Evolutionary conservation across 2,888 invertebrate species (phyloP), one percentile per base, ranked within the genome.

Genomic region (Odontothrips loti): DNA sequence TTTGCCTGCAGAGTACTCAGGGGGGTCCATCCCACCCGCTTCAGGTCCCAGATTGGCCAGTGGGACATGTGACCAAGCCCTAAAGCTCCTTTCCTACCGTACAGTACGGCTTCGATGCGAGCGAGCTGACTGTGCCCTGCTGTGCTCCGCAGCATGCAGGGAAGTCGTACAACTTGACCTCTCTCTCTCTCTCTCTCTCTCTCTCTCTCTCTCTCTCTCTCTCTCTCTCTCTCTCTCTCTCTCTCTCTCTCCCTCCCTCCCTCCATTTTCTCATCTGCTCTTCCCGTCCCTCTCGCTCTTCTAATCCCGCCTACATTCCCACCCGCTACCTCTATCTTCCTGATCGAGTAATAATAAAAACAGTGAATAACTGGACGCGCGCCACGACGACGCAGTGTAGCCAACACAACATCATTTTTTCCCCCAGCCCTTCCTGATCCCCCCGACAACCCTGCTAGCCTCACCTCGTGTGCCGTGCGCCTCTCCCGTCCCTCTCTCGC

Each of bases 91-190:
- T 43, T 43, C 34, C 34, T 43, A 6, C 34, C 34, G 34, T 43
- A 43, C 34, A 43, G 68, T 27, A 27, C 23, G 68, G 68, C 68
- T 75, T 75, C 68, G 11, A 23, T 68, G 68, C 68, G 68, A 75
- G 27, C 68, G 68, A 1, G 68, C 6, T 20, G 20, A 17, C 58
- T 15, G 58, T 9, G 58, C 58, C 51, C 51, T 10, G 51, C 51
- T 10, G 51, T 20, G 51, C 51, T 10, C 51, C 51, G 68, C 68
- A 27, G 68, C 68, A 75, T 12, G 68, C 23, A 17, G 68, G 68
- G 68, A 75, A 75, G 68, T 75, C 68, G 27, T 75, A 75, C 68
- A 75, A 75, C 68, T 75, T 75, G 68, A 75, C 68, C 68, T 17
- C 58, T 58, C 58, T 58, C 58, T 17, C 34, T 43, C 34, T 43